A percentile compares a stretch with the other conserved stretches of the same genome.
Evolutionary conservation across 1,140 invertebrate genomes (phyloP).

Genomic region (Aphelinus atriplicis): DNA sequence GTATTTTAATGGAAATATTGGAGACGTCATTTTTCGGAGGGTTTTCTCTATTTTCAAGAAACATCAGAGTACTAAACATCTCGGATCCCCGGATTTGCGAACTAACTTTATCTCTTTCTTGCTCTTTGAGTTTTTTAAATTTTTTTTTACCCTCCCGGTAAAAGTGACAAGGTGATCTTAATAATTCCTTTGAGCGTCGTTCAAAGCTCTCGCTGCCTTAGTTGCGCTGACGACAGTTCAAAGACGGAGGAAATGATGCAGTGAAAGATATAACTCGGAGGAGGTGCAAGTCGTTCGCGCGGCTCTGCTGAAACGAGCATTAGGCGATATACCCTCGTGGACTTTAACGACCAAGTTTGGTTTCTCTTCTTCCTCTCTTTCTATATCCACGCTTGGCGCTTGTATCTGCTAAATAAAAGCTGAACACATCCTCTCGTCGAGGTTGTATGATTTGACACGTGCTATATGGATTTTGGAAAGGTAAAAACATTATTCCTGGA

Average conservation of each 20-base stretch:
- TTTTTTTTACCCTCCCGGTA: not conserved
- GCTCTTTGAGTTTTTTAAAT: too few relatives aligned
- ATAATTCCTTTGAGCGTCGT: conserved; percentile 17
- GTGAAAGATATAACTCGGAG: not conserved
- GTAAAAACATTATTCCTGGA: too few relatives aligned
- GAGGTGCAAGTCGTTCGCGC: conserved; percentile 12
- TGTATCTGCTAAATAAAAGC: too few relatives aligned
- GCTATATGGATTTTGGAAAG: too few relatives aligned
- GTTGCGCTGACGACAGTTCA: not conserved
- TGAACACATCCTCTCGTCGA: too few relatives aligned
- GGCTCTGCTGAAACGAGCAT: not conserved
- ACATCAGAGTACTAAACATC: too few relatives aligned
- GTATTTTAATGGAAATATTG: too few relatives aligned
- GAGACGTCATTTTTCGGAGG: too few relatives aligned
- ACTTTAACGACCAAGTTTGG: not conserved
- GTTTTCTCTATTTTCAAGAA: too few relatives aligned
- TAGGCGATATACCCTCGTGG: not conserved
- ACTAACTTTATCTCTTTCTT: too few relatives aligned
- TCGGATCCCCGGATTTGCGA: too few relatives aligned
- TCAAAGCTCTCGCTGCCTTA: conserved; percentile 3
- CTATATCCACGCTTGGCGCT: not conserved
- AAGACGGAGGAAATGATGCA: conserved; percentile 6
- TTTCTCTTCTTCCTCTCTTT: not conserved
- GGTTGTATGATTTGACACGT: too few relatives aligned
- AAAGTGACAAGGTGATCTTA: conserved; percentile 1